phyloP scores from a whole-genome alignment of 2,888 invertebrate species.

The Tinea pellionella region DNA sequence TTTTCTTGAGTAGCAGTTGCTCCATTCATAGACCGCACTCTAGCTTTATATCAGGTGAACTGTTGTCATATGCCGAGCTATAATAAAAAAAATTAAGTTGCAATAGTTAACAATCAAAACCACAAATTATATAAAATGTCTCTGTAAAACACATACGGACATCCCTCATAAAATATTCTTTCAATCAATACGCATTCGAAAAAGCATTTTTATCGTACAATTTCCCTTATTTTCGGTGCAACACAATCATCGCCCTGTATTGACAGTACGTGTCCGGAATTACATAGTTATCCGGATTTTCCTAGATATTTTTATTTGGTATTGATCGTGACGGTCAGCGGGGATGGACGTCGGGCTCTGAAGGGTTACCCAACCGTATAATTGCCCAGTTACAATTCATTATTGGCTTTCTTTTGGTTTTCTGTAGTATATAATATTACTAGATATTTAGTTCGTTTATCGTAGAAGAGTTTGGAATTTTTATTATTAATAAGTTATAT shows the following conservation, averaged over 20 bases:
- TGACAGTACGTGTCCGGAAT: conserved; percentile 64
- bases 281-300: conserved; percentile 51
- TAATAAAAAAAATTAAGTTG: no score
- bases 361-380: conserved; percentile 62
- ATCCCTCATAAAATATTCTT: conserved; percentile 7
- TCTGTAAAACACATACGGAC: not conserved
- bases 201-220: conserved; percentile 1
- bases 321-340: conserved; percentile 40
- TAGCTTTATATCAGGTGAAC: no score
- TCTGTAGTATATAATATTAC: not conserved
- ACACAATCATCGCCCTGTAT: conserved; percentile 66
- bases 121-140: not conserved
- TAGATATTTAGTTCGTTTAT: not conserved
- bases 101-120: not conserved
- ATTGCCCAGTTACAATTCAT: conserved; percentile 67
- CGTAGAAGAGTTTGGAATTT: no score
- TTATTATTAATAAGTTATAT: not conserved
- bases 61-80: no score
- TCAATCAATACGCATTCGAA: conserved; percentile 13
- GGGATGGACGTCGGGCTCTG: conserved; percentile 27
- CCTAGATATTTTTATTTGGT: conserved; percentile 58
- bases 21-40: no score
- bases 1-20: no score
- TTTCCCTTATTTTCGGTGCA: conserved; percentile 33
- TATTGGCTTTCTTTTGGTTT: conserved; percentile 26